A percentile compares a stretch with the other conserved stretches of the same genome.
Conservation (phyloP, 2,113 vertebrate genomes). For the Clinocottus analis region DNA sequence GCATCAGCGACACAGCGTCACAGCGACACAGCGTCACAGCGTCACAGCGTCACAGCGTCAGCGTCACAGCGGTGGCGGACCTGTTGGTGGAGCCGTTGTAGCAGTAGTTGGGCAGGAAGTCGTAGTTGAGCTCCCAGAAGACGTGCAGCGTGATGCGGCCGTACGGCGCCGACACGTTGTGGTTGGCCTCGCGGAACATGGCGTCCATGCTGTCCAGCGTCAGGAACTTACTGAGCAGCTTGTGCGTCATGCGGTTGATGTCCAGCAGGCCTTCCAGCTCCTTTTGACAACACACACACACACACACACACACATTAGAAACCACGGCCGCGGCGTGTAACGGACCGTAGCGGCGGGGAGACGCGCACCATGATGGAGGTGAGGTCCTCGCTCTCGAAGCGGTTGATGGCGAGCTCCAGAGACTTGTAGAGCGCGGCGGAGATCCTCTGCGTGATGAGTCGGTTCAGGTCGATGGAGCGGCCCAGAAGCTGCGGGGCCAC, state of each 20-base stretch:
- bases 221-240: constrained; percentile 96
- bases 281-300: constrained; percentile 70
- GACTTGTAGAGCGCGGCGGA: constrained; percentile 98
- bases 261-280: constrained; percentile 97
- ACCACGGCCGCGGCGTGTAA: too few species aligned
- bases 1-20: too few species aligned
- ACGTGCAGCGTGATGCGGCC: constrained; percentile 98
- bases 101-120: constrained; percentile 99
- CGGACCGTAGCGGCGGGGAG: too few species aligned
- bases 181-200: constrained; percentile 99
- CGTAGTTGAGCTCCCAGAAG: constrained; percentile 99
- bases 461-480: constrained; percentile 97
- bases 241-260: constrained; percentile 95
- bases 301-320: not conserved
- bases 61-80: not conserved
- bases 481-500: constrained; percentile 88
- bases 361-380: constrained; percentile 95
- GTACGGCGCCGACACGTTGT: constrained; percentile 97
- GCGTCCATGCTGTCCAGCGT: constrained; percentile 97
- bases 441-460: constrained; percentile 97
- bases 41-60: too few species aligned
- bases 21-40: too few species aligned
- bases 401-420: constrained; percentile 96
- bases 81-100: constrained; percentile 99
- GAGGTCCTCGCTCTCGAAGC: constrained; percentile 98